Evolutionary conservation across 2,888 invertebrate species (phyloP), one percentile per base, ranked within the genome.

Genomic region (Pycnomerus fuliginosus): DNA sequence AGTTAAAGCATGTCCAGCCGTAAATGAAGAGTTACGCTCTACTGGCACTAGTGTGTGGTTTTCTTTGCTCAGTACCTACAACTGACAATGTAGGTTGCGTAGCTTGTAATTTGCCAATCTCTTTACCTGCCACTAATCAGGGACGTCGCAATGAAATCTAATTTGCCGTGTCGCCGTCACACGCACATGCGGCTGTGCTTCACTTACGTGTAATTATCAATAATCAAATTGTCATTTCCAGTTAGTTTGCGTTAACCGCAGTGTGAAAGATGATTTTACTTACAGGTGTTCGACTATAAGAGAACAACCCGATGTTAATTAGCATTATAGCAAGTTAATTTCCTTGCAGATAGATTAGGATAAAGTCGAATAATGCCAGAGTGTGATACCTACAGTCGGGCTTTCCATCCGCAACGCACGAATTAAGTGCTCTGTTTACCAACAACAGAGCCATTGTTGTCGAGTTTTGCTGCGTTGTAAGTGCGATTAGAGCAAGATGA

Each of bases 221-320:
- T 36, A 35, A 39, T 48, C 43, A 48, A 48, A 48, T 48, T 48
- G 40, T 48, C 44, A 44, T 43, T 44, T 35, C 39, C 43, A 44
- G 28, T 22, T 29, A 31, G 43, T 36, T 48, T 48, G 39, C 13
- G 34, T 16, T 35, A 31, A 43, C 43, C 43, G 31, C 43, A 39
- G 34, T n/a, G n/a, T n/a, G n/a, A n/a, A n/a, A n/a, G n/a, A n/a
- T n/a, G n/a, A n/a, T n/a, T n/a, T n/a, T n/a, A n/a, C n/a, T n/a
- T n/a, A n/a, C n/a, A n/a, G n/a, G n/a, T n/a, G n/a, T n/a, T n/a
- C n/a, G n/a, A n/a, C n/a, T n/a, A n/a, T n/a, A n/a, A n/a, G n/a
- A n/a, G n/a, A n/a, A n/a, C n/a, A n/a, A n/a, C n/a, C n/a, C n/a
- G n/a, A n/a, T n/a, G n/a, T 23, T 43, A 43, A 43, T 43, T 36